Evolutionary conservation across 2,888 invertebrate species (phyloP).

Genomic region (Orthonevra nobilis): DNA sequence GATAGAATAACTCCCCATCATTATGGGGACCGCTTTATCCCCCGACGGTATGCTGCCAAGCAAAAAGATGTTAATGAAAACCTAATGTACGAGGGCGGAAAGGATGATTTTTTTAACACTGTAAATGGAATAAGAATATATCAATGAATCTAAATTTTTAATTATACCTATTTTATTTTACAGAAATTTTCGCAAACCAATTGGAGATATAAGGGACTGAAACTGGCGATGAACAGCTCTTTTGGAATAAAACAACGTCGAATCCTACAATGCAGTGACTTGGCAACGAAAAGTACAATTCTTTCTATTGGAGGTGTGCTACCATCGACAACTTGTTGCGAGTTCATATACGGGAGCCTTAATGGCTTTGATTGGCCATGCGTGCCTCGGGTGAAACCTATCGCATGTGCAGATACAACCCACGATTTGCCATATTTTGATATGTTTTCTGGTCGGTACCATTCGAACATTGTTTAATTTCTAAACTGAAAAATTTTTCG

Average conservation of each 20-base stretch:
- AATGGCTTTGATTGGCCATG: conserved; percentile 77
- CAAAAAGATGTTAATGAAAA: conserved; percentile 72
- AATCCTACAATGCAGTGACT: conserved; percentile 73
- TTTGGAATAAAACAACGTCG: conserved; percentile 73
- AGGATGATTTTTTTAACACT: conserved; percentile 73
- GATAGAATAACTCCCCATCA: conserved; percentile 35
- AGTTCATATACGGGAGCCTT: conserved; percentile 47
- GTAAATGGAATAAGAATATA: conserved; percentile 64
- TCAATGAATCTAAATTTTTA: too few species aligned
- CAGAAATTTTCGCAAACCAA: conserved; percentile 64
- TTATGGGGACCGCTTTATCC: conserved; percentile 79
- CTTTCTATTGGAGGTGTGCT: conserved; percentile 9
- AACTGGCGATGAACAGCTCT: conserved; percentile 70
- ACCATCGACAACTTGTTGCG: conserved; percentile 25
- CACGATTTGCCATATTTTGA: conserved; percentile 77
- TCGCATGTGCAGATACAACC: conserved; percentile 75
- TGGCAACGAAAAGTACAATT: conserved; percentile 22
- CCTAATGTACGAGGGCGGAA: conserved; percentile 66
- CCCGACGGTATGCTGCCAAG: conserved; percentile 74
- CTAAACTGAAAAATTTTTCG: background rate
- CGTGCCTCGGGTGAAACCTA: conserved; percentile 75
- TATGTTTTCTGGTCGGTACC: conserved; percentile 71
- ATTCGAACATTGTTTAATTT: background rate
- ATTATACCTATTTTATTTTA: too few species aligned
- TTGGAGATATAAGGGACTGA: conserved; percentile 74